phyloP scores from a whole-genome alignment of 2,113 vertebrate species.

The Dendrocopos noguchii region DNA sequence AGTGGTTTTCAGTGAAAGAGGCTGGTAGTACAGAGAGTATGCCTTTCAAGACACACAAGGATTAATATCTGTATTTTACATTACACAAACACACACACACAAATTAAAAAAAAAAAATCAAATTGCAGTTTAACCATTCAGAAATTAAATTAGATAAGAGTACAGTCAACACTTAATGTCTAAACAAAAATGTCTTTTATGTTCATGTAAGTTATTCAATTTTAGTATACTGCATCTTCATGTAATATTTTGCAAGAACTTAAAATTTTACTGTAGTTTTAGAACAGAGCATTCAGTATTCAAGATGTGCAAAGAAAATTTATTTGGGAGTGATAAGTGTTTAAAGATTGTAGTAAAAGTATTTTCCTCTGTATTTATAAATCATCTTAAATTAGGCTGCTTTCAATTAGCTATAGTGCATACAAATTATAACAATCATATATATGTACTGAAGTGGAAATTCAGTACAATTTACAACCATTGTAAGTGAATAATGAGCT shows the following conservation, averaged over 20 bases:
- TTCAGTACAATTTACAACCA: background rate
- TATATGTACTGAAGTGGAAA: background rate
- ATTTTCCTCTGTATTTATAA: background rate
- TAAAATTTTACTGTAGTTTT: background rate
- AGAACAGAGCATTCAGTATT: background rate
- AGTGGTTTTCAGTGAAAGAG: background rate
- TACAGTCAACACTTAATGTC: background rate
- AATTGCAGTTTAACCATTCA: background rate
- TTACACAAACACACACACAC: too few species aligned
- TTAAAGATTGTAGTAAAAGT: background rate
- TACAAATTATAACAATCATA: background rate
- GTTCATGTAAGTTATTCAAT: background rate
- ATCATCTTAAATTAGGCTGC: background rate
- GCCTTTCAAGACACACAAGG: background rate
- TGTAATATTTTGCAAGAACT: background rate
- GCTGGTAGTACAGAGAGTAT: background rate
- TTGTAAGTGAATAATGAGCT: background rate
- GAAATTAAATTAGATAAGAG: background rate
- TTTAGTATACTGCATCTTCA: background rate
- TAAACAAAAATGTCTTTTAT: background rate
- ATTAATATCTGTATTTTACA: background rate
- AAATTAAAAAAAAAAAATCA: background rate
- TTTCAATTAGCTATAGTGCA: background rate
- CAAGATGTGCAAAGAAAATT: background rate
- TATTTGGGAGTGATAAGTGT: background rate